Conservation (phyloP, 2,113 vertebrate genomes). For the Paraplagusia blochii region DNA sequence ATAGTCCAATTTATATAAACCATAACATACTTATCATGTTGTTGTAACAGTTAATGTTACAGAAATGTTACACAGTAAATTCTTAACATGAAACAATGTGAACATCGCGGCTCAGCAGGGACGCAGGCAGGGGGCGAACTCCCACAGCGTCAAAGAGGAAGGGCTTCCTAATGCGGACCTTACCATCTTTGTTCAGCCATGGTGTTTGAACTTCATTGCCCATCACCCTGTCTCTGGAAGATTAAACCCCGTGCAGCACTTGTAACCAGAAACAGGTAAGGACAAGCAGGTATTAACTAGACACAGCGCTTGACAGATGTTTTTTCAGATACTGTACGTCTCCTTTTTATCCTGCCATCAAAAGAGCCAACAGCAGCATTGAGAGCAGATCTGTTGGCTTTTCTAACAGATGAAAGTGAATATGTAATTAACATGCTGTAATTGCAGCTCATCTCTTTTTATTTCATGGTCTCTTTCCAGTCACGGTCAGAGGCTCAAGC, state of each 20-base stretch:
- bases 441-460: conserved; percentile 90
- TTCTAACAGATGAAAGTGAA: conserved; percentile 86
- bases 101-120: too few species aligned
- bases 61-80: too few species aligned
- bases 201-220: neutral
- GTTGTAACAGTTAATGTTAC: too few species aligned
- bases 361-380: conserved; percentile 39
- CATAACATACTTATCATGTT: too few species aligned
- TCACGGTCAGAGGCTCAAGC: conserved; percentile 82
- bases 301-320: conserved; percentile 38
- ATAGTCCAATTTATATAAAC: too few species aligned
- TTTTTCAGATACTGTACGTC: conserved; percentile 30
- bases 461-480: conserved; percentile 87
- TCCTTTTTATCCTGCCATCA: conserved; percentile 11
- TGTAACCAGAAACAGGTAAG: conserved; percentile 30
- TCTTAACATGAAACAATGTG: too few species aligned
- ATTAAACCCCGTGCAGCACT: conserved; percentile 11
- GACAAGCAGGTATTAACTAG: conserved; percentile 26
- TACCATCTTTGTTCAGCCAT: conserved; percentile 2
- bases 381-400: conserved; percentile 42
- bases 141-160: too few species aligned
- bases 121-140: too few species aligned
- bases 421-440: conserved; percentile 91
- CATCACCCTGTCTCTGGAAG: neutral
- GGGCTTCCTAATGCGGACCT: neutral